A percentile compares a stretch with the other conserved stretches of the same genome.
phyloP scores from a whole-genome alignment of 2,797 vertebrate species.

The Sebastolobus altivelis region DNA sequence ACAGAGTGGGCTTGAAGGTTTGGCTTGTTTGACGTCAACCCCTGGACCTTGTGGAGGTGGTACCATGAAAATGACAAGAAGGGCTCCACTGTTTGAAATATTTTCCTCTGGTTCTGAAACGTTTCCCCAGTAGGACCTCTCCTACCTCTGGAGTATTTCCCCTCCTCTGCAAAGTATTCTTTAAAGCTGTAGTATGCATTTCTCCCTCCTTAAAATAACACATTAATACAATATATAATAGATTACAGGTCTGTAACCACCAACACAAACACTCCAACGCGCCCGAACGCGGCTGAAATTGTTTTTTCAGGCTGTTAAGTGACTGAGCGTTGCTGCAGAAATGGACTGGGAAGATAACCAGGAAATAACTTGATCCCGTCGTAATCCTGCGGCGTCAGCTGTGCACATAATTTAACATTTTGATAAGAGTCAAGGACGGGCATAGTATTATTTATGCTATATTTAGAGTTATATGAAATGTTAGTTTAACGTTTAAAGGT shows the following conservation, averaged over 20 bases:
- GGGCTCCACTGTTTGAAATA: slow-evolving; percentile 32
- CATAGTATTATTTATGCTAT: background rate
- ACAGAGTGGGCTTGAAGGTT: slow-evolving; percentile 50
- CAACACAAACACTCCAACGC: background rate
- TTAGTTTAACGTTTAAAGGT: background rate
- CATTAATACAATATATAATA: slow-evolving; percentile 17
- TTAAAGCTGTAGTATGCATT: background rate
- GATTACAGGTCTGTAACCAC: background rate
- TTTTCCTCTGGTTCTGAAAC: slow-evolving; percentile 23
- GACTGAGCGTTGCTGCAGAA: background rate
- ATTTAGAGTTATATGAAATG: background rate
- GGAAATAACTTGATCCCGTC: background rate
- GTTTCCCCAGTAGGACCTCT: slow-evolving; percentile 6
- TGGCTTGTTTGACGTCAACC: slow-evolving; percentile 38
- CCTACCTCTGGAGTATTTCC: slow-evolving; percentile 17
- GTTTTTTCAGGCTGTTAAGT: background rate
- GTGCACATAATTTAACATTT: background rate
- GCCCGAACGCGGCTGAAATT: background rate
- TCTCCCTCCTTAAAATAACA: slow-evolving; percentile 15
- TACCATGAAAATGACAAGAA: slow-evolving; percentile 39
- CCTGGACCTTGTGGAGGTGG: slow-evolving; percentile 57
- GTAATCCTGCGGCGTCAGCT: background rate
- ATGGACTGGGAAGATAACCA: background rate
- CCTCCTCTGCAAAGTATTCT: slow-evolving; percentile 33
- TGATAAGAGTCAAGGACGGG: background rate